phyloP scores from a whole-genome alignment of 2,888 invertebrate genomes.

The Phalera bucephala region DNA sequence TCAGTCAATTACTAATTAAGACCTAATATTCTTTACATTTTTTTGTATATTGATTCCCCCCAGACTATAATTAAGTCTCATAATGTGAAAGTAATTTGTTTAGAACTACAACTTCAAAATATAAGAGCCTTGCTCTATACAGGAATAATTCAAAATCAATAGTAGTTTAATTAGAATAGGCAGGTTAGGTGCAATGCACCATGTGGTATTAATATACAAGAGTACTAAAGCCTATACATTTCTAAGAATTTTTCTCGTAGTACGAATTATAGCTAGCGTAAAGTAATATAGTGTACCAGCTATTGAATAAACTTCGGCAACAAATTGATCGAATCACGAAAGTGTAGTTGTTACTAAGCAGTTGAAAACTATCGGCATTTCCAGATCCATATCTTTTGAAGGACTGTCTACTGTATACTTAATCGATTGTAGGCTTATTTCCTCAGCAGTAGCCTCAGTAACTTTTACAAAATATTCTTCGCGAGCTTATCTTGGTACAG shows the following conservation, averaged over 20 bases:
- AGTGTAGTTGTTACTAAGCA: conserved; percentile 12
- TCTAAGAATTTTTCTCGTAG: too few species aligned
- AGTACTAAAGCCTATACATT: too few species aligned
- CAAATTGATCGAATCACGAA: conserved; percentile 10
- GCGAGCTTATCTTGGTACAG: conserved; percentile 53
- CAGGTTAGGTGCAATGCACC: conserved; percentile 33
- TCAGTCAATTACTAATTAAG: too few species aligned
- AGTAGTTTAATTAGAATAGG: conserved; percentile 24
- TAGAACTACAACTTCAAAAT: too few species aligned
- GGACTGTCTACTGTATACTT: conserved; percentile 12
- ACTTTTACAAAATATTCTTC: conserved; percentile 50
- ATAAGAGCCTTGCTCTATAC: conserved; percentile 18
- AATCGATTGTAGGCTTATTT: conserved; percentile 39
- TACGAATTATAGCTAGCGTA: not conserved
- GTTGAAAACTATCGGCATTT: conserved; percentile 28
- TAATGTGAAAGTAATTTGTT: too few species aligned
- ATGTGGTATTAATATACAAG: not conserved
- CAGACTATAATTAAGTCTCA: too few species aligned
- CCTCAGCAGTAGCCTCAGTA: conserved; percentile 44
- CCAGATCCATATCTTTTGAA: conserved; percentile 31
- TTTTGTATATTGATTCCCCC: too few species aligned
- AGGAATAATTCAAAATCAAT: conserved; percentile 50
- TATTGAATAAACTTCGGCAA: not conserved
- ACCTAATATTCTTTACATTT: too few species aligned
- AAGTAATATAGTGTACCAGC: not conserved